phyloP scores from a whole-genome alignment of 2,888 invertebrate species.

The Notocelia uddmanniana region DNA sequence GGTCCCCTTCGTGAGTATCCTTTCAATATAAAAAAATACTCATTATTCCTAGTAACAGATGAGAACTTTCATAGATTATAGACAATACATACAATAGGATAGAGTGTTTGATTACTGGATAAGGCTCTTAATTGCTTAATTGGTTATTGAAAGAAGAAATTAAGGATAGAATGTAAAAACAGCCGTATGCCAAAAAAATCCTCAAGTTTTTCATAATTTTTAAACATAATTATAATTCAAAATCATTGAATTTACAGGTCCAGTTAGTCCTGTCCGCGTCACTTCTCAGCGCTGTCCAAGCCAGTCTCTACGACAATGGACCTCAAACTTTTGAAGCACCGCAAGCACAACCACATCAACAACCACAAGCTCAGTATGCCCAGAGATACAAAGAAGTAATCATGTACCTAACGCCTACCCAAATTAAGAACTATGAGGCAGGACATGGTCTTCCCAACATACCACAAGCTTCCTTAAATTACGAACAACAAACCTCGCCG shows the following conservation, averaged over 20 bases:
- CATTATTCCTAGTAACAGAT: background rate
- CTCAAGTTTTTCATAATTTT: background rate
- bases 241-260: slow-evolving; percentile 60
- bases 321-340: slow-evolving; percentile 59
- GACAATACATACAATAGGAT: too few species aligned
- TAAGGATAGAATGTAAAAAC: too few species aligned
- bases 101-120: too few species aligned
- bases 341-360: background rate
- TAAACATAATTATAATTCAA: background rate
- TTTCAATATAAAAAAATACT: slow-evolving; percentile 18
- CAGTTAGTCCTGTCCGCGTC: slow-evolving; percentile 56
- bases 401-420: slow-evolving; percentile 71
- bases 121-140: too few species aligned
- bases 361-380: slow-evolving; percentile 44
- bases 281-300: slow-evolving; percentile 55
- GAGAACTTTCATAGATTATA: too few species aligned
- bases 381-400: slow-evolving; percentile 67
- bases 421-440: slow-evolving; percentile 67
- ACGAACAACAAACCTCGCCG: background rate
- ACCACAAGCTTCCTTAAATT: background rate
- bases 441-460: slow-evolving; percentile 53
- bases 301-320: slow-evolving; percentile 58
- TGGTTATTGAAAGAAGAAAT: too few species aligned
- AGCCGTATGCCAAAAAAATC: background rate
- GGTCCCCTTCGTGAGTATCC: slow-evolving; percentile 62